These are phyloP conservation scores for Zoanthus gigantus DNA, from an alignment of 92 coral and sea anemone species.

Conservation along the genomic window DNA sequence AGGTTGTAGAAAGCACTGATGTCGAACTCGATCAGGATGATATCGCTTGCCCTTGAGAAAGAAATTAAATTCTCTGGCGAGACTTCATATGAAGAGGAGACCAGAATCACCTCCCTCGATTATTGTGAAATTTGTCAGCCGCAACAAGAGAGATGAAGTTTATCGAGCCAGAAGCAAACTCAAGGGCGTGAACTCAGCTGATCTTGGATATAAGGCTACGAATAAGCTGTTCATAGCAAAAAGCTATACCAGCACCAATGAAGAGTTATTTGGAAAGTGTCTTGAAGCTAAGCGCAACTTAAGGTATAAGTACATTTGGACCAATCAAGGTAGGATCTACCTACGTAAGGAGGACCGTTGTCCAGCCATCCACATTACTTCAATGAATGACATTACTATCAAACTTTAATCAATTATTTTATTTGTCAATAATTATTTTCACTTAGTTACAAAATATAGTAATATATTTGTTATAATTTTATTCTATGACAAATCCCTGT, in stretches of 20 bases:
- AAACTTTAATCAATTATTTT: neutral
- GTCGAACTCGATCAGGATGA: slow-evolving; percentile 1
- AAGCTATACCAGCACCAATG: slow-evolving; percentile 34
- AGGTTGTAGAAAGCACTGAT: neutral
- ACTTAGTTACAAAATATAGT: neutral
- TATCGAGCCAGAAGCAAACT: slow-evolving; percentile 15
- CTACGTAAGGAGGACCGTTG: slow-evolving; percentile 36
- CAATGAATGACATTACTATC: slow-evolving; percentile 14
- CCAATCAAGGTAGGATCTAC: slow-evolving; percentile 39
- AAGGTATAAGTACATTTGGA: slow-evolving; percentile 44
- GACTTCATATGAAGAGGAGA: neutral
- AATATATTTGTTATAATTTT: neutral
- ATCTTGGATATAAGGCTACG: slow-evolving; percentile 14
- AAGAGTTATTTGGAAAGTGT: slow-evolving; percentile 37
- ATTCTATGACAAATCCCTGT: neutral
- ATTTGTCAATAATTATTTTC: neutral
- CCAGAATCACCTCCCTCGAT: neutral
- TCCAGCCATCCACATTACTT: slow-evolving; percentile 34
- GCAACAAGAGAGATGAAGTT: neutral
- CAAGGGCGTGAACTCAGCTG: slow-evolving; percentile 8
- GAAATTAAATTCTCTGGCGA: neutral
- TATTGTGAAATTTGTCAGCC: neutral
- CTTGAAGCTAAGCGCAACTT: slow-evolving; percentile 14
- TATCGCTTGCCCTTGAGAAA: slow-evolving; percentile 7
- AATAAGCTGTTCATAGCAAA: slow-evolving; percentile 34